Evolutionary conservation across 2,113 vertebrate species (phyloP), one percentile per base, ranked within the genome.

Genomic region (Astur gentilis): DNA sequence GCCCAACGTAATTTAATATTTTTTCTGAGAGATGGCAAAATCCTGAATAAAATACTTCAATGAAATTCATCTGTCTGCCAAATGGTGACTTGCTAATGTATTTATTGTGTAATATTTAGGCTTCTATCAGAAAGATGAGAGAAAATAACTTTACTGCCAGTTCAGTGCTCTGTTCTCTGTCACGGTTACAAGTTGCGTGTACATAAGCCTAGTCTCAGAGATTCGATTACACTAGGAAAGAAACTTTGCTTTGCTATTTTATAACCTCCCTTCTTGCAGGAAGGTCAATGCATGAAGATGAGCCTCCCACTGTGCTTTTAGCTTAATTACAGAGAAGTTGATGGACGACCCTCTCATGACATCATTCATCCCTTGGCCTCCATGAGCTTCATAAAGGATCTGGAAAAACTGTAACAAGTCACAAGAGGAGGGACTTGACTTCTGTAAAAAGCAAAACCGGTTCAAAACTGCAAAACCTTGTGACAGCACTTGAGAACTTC

Each of bases 301-400:
- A 96, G 82, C 75, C 67, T 94, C 93, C 85, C 42, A 54, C 91
- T 94, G 88, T 71, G 92, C 90, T 88, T 71, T 62, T 65, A 86
- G 83, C 82, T 90, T 93, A 95, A 97, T 93, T 95, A 93, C 49
- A 83, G 81, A 73, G 62, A 83, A 96, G 40, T 57, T 96, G 94
- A 97, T 83, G 87, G 70, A 96, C 7, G 50, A 96, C 87, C 71
- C 71, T 91, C 91, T 85, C 36, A 54, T 4, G 19, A 92, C 78
- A 96, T 90, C 87, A 70, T 50, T 93, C 95, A 88, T 83, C 32
- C 42, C 72, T 77, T 90, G 67, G 71, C 67, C 82, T 86, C 71
- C 54, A 62, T 3, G 31, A 82, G 49, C 67, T 80, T 77, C 71
- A 86, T 16, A 66, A 87, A 60, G 52, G 42, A 66, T 36, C 38